These are phyloP conservation scores for Idris sp. DNA, from an alignment of 1,140 invertebrate genomes.

Conservation along the genomic window DNA sequence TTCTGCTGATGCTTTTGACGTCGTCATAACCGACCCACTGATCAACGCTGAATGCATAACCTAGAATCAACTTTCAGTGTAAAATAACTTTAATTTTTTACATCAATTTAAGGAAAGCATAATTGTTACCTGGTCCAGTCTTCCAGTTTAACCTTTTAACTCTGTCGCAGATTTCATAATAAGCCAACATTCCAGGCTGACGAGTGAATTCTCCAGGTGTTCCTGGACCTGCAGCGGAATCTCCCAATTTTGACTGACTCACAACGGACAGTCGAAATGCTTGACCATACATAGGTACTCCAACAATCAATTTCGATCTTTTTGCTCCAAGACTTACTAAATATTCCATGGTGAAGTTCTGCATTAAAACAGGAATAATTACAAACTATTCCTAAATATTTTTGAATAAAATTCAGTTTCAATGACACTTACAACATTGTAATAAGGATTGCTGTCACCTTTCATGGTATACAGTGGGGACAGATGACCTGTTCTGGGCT, in stretches of 20 bases:
- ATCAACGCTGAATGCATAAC: slow-evolving; percentile 86
- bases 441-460: slow-evolving; percentile 84
- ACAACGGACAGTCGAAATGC: slow-evolving; percentile 84
- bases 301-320: slow-evolving; percentile 88
- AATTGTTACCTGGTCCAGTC: slow-evolving; percentile 65
- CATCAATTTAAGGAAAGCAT: too few relatives aligned
- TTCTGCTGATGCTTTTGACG: slow-evolving; percentile 84
- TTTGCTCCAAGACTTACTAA: slow-evolving; percentile 86
- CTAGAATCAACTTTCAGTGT: slow-evolving; percentile 64
- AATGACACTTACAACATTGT: slow-evolving; percentile 84
- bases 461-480: slow-evolving; percentile 85
- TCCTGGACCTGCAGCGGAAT: slow-evolving; percentile 84
- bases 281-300: slow-evolving; percentile 94
- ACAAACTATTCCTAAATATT: too few relatives aligned
- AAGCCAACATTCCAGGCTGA: slow-evolving; percentile 93
- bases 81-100: slow-evolving; percentile 5
- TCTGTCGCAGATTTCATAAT: slow-evolving; percentile 92
- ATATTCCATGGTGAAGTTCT: slow-evolving; percentile 88
- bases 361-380: too few relatives aligned
- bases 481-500: slow-evolving; percentile 87
- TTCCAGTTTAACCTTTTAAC: slow-evolving; percentile 77
- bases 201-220: slow-evolving; percentile 88
- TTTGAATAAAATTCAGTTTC: slow-evolving; percentile 15
- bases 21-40: slow-evolving; percentile 97
- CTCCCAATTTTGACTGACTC: slow-evolving; percentile 76